These are phyloP conservation scores for Mirza zaza DNA, from an alignment of 2,113 vertebrate genomes.

Conservation along the genomic window DNA sequence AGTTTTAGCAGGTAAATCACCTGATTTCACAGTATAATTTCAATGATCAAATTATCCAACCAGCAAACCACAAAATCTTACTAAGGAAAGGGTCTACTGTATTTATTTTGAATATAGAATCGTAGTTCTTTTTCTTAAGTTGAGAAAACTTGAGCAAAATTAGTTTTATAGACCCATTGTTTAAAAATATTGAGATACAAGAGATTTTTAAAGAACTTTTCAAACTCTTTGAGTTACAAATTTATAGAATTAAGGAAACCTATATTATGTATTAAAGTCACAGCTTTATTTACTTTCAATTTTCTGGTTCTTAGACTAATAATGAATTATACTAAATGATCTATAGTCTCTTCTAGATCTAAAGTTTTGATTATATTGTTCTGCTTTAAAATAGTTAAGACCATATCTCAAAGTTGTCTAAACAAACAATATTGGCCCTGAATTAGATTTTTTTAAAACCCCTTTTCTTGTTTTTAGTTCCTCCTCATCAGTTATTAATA, in stretches of 20 bases:
- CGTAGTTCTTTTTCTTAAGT: not conserved
- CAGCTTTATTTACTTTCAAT: slow-evolving; percentile 45
- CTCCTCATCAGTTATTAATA: not conserved
- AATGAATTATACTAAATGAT: slow-evolving; percentile 16
- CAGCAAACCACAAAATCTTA: slow-evolving; percentile 41
- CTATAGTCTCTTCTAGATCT: not conserved
- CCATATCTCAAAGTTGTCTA: slow-evolving; percentile 15
- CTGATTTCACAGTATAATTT: slow-evolving; percentile 38
- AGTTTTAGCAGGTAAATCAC: slow-evolving; percentile 49
- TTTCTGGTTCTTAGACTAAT: slow-evolving; percentile 53
- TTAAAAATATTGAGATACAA: slow-evolving; percentile 32
- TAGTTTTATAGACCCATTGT: slow-evolving; percentile 18
- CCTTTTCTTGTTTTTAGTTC: slow-evolving; percentile 59
- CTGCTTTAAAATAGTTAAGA: slow-evolving; percentile 54
- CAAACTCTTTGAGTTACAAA: slow-evolving; percentile 3
- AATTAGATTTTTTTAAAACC: slow-evolving; percentile 29
- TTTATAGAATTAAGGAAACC: slow-evolving; percentile 21
- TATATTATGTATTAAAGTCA: not conserved
- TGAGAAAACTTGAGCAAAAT: slow-evolving; percentile 52
- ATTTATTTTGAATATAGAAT: slow-evolving; percentile 54
- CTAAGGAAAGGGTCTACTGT: not conserved
- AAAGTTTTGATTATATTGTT: slow-evolving; percentile 36
- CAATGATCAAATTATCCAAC: slow-evolving; percentile 46
- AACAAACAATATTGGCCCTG: slow-evolving; percentile 40
- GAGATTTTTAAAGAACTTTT: slow-evolving; percentile 8